Base-by-base conservation (phyloP, 2,113 vertebrate genomes). In the Platichthys flesus region DNA sequence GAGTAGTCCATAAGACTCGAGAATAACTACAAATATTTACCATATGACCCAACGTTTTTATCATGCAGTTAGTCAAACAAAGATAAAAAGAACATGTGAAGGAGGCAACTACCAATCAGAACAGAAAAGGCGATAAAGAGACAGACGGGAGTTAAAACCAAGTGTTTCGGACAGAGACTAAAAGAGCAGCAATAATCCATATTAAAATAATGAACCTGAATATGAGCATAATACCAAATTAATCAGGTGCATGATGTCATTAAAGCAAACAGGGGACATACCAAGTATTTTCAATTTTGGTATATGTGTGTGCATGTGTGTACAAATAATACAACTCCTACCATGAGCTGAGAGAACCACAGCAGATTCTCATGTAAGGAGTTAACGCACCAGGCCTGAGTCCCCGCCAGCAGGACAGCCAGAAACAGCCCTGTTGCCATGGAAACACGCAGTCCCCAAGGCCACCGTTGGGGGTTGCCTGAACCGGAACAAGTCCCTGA, bases 281-380 rank as follows among this genome's bases (percentile, higher is more conserved):
- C 4, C 18, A 51, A 6, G 31, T 31, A 31, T 31, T 28, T 28
- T 28, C 4, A 5, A 28, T 28, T 31, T 31, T 31, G 31, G 6
- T 18, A 16, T 49, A 49, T 20, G 2, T 24, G 52, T 55, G 20
- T 24, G 7, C 14, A n/a, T 55, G 20, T 24, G 54, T 54, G 7
- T 54, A 20, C 52, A 52, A 52, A 71, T 64, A 64, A 71, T 56
- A 59, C 3, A 35, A 47, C 21, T 49, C 89, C 85, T 91, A 89
- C 92, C 92, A 67, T 88, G 85, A 94, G 77, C 78, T 93, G 87
- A 42, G 93, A 93, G 91, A 96, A 94, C 88, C 92, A 94, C 79
- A 76, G 90, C 76, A 95, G 86, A 84, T 94, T 95, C 88, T 95
- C 94, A 3, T 91, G 93, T 60, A 90, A 88, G 66, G 80, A 77